Base-by-base conservation (phyloP, 2,797 vertebrate species). In the Tapirus indicus region DNA sequence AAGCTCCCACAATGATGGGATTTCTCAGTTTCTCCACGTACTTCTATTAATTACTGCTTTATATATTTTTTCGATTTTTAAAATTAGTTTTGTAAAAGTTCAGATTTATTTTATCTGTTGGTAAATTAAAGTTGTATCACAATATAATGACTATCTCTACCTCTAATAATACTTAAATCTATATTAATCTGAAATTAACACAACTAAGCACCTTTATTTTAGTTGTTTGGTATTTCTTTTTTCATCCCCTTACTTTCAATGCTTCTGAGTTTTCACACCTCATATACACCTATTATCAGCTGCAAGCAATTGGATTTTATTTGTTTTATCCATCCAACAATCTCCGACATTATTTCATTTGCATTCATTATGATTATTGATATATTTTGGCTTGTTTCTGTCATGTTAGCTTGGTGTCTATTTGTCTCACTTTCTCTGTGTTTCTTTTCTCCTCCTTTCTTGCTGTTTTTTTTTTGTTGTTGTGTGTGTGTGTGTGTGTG, bases 91-190 rank as follows among this genome's bases (percentile, higher is more conserved):
- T 82, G 8, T 11, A 44, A 29, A 85, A 68, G 38, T 92, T 79
- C 75, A 75, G 44, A 56, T 72, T 80, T 83, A 8, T 88, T 88
- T 88, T 87, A 47, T 41, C 64, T 87, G 35, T 27, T 97, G 77
- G 21, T 85, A 23, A 85, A 56, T 88, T 91, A 72, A 58, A 49
- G 49, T 52, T n/a, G 2, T 86, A 72, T 82, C 58, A 5, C 6
- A 60, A 10, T n/a, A 78, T 47, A 41, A 49, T 23, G 52, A 44
- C 18, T 9, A 58, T 74, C 6, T 69, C 54, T 75, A 54, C 49
- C 18, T 94, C 62, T 69, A 93, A 20, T 54, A 95, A 93, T n/a
- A 44, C 10, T 92, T 74, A 41, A 8, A 25, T 52, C 64, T n/a
- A 58, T 69, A 93, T 54, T 79, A 60, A 75, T 74, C 35, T 88